Conservation (phyloP, 2,888 invertebrate species). For the Campaea margaritaria region DNA sequence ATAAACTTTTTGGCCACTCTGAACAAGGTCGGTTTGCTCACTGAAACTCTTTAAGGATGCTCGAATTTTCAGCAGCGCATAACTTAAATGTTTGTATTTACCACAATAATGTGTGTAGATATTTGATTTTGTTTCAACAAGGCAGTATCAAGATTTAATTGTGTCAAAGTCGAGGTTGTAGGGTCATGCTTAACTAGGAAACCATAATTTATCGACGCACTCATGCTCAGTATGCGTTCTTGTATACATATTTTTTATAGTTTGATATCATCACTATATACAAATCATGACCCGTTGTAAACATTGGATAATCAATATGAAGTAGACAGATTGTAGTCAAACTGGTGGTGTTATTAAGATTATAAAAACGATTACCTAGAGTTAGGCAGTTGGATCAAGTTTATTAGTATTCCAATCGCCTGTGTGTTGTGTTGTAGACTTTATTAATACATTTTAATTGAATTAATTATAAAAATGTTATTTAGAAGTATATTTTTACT, state of each 20-base stretch:
- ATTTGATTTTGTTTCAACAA: too few species aligned
- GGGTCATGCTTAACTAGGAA: constrained; percentile 7
- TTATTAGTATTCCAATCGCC: constrained; percentile 66
- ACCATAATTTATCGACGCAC: constrained; percentile 14
- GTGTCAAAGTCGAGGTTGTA: constrained; percentile 8
- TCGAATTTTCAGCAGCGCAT: constrained; percentile 48
- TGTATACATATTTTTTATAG: constrained; percentile 18
- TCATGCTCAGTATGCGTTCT: constrained; percentile 11
- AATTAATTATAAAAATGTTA: constrained; percentile 23
- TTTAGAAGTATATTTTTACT: constrained; percentile 36
- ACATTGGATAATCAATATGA: constrained; percentile 37
- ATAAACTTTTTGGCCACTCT: constrained; percentile 59
- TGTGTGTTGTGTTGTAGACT: constrained; percentile 57
- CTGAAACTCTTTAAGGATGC: constrained; percentile 38
- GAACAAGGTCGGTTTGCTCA: constrained; percentile 49
- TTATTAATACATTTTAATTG: constrained; percentile 5
- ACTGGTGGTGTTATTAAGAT: constrained; percentile 67
- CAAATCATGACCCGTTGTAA: constrained; percentile 43
- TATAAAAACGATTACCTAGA: constrained; percentile 54
- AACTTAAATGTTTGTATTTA: constrained; percentile 19
- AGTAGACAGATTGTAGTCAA: constrained; percentile 57
- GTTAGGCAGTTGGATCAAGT: constrained; percentile 60
- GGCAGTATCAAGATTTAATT: not conserved
- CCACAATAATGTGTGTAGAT: not conserved
- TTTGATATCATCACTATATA: constrained; percentile 55